phyloP scores from a whole-genome alignment of 2,113 vertebrate genomes.

The Motacilla alba region DNA sequence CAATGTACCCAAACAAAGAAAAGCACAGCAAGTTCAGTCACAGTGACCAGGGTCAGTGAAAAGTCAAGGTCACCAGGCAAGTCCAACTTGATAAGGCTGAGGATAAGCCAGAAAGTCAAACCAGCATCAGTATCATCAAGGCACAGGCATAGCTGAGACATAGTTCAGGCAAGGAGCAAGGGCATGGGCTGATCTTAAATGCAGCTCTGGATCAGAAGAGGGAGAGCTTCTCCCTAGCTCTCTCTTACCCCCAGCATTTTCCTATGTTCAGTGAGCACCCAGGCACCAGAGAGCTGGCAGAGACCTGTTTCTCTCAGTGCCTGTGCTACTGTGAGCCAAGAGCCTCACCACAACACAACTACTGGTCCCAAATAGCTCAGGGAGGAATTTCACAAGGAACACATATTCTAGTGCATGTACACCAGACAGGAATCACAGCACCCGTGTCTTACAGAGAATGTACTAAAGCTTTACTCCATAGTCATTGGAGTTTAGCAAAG shows the following conservation, averaged over 20 bases:
- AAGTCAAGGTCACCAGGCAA: not conserved
- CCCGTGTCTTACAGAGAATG: accelerated
- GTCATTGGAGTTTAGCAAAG: not conserved
- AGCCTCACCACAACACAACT: not conserved
- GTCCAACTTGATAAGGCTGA: not conserved
- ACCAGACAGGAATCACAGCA: not conserved
- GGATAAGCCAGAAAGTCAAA: not conserved
- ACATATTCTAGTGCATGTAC: accelerated
- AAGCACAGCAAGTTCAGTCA: not conserved
- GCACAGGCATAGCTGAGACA: not conserved
- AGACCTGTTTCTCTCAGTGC: not conserved
- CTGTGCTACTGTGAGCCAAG: not conserved
- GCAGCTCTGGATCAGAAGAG: not conserved
- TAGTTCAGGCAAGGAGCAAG: not conserved
- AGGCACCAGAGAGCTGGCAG: not conserved
- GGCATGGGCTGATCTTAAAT: not conserved
- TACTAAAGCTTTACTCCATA: not conserved
- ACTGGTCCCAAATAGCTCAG: not conserved
- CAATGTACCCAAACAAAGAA: not conserved
- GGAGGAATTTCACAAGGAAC: not conserved
- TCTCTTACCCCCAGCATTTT: not conserved
- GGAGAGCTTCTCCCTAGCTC: not conserved
- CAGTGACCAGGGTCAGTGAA: not conserved
- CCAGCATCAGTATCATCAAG: not conserved
- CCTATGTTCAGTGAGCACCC: not conserved